Base-by-base conservation (phyloP, 2,797 vertebrate genomes). In the Chelon labrosus region DNA sequence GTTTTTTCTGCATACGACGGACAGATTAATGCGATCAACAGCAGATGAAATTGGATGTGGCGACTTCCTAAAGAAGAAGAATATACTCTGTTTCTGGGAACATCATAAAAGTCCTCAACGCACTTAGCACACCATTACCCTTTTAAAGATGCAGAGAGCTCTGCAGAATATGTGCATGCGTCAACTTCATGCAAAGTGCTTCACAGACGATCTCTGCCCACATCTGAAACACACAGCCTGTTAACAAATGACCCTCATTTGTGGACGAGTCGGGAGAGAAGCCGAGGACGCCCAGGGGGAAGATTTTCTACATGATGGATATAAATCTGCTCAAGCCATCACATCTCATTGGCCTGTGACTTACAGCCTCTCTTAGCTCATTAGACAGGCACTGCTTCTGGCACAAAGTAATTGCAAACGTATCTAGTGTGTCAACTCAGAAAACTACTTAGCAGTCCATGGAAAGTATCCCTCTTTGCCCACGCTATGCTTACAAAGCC, bases 321-420 rank as follows among this genome's bases (percentile, higher is more conserved):
- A 80, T 67, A 74, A 85, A 91, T 90, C 89, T 80, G 85, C 76
- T 82, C 37, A 14, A 81, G 77, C 80, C 77, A 87, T 86, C 85
- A 72, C 74, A 81, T 88, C 79, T 80, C 73, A 82, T 80, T 74
- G 79, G 85, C 80, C 78, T 73, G 20, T 79, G 82, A 85, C 83
- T 85, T 72, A 77, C 65, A 73, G 78, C 78, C 65, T 70, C 73
- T 65, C 65, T 74, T 63, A 87, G 86, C 84, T 89, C 83, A 87
- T 91, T 87, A 88, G 83, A 82, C 83, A 83, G 72, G 9, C 61
- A 12, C 38, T 20, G 80, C 80, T 86, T 79, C 61, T 71, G 82
- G 80, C 80, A 54, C 60, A 57, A 68, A 80, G 78, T 75, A 69
- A 83, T 88, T 67, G 80, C 72, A 63, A 83, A 75, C 20, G 20